Evolutionary conservation across 2,888 invertebrate species (phyloP).

Genomic region (Leptinotarsa peninsularis): DNA sequence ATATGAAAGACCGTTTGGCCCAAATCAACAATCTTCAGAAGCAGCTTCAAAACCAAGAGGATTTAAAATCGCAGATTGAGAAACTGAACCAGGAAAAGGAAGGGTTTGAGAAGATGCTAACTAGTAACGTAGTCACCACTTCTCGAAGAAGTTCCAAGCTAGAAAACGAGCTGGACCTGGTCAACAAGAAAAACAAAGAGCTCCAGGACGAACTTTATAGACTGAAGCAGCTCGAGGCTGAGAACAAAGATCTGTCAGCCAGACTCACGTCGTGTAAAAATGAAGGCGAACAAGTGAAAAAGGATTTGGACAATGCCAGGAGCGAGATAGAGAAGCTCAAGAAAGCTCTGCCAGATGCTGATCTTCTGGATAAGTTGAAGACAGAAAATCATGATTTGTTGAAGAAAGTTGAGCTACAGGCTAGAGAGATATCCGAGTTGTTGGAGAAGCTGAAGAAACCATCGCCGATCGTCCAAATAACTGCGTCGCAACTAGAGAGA

Average conservation of each 20-base stretch:
- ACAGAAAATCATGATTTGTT: conserved; percentile 54
- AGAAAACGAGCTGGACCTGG: conserved; percentile 46
- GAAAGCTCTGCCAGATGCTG: conserved; percentile 32
- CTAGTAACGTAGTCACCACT: conserved; percentile 45
- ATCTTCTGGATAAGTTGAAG: conserved; percentile 45
- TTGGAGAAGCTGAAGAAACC: conserved; percentile 52
- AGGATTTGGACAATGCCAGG: conserved; percentile 33
- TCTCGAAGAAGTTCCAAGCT: conserved; percentile 45
- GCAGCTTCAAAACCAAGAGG: conserved; percentile 23
- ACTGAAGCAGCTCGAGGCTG: conserved; percentile 30
- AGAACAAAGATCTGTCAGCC: conserved; percentile 34
- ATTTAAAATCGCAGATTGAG: conserved; percentile 26
- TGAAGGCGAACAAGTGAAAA: conserved; percentile 43
- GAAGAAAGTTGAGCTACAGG: conserved; percentile 52
- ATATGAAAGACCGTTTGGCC: conserved; percentile 9
- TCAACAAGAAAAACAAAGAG: conserved; percentile 39
- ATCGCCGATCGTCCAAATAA: conserved; percentile 29
- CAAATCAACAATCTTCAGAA: conserved; percentile 18
- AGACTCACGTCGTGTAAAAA: conserved; percentile 33
- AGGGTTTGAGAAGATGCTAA: conserved; percentile 50
- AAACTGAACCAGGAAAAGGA: conserved; percentile 50
- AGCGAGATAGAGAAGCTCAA: conserved; percentile 46
- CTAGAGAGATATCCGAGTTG: conserved; percentile 50
- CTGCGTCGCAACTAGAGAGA: conserved; percentile 44
- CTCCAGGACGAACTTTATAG: conserved; percentile 26